Evolutionary conservation across 2,113 vertebrate species (phyloP).

Genomic region (Scophthalmus maximus): DNA sequence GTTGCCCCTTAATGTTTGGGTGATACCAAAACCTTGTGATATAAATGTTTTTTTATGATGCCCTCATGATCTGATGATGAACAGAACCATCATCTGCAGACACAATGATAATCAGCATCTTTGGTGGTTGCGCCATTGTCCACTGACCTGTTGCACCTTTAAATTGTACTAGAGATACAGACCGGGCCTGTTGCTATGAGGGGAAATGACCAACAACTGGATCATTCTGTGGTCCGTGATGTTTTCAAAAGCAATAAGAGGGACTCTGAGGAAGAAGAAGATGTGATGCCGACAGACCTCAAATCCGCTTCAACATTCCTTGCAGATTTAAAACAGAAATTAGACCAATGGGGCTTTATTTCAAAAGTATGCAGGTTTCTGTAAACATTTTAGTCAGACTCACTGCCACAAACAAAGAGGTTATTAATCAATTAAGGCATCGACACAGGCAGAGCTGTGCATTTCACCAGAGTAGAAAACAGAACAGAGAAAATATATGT

Average conservation of each 20-base stretch:
- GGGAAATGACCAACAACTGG: constrained; percentile 9
- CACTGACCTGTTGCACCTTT: constrained; percentile 9
- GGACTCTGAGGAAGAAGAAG: constrained; percentile 16
- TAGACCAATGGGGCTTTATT: constrained; percentile 10
- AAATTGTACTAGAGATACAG: constrained; percentile 34
- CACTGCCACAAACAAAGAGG: constrained; percentile 54
- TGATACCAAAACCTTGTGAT: neutral
- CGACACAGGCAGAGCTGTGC: constrained; percentile 62
- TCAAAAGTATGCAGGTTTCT: constrained; percentile 35
- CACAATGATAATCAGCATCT: constrained; percentile 45
- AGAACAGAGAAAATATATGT: constrained; percentile 68
- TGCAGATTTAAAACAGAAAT: constrained; percentile 20
- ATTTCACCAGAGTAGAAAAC: constrained; percentile 72
- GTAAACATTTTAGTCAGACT: constrained; percentile 65
- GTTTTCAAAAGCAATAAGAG: constrained; percentile 17
- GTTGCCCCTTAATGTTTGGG: constrained; percentile 23
- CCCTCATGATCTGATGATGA: constrained; percentile 17
- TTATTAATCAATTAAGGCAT: constrained; percentile 76
- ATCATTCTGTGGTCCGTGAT: constrained; percentile 17
- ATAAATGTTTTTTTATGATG: constrained; percentile 25
- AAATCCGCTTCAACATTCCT: constrained; percentile 4
- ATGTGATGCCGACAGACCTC: constrained; percentile 3
- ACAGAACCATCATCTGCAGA: constrained; percentile 30
- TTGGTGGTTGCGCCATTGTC: constrained; percentile 51
- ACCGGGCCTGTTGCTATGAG: constrained; percentile 10